A percentile compares a stretch with the other conserved stretches of the same genome.
phyloP scores from a whole-genome alignment of 2,888 invertebrate species.

The Tortrix viridana region DNA sequence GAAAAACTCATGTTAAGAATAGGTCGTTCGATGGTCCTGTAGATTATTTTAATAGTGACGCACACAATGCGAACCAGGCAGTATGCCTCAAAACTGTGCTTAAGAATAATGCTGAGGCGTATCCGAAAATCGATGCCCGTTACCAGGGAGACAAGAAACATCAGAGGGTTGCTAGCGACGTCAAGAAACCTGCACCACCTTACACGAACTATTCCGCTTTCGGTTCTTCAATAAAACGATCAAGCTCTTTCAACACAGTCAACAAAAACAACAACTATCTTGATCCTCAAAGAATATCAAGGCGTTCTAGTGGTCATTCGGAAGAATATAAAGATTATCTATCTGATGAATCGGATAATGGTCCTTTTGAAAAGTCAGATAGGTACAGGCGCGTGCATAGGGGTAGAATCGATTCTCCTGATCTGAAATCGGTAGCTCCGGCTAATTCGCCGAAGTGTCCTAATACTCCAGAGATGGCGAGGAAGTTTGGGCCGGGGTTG shows the following conservation, averaged over 20 bases:
- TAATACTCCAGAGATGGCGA: conserved; percentile 85
- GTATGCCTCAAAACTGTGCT: conserved; percentile 74
- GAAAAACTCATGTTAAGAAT: conserved; percentile 81
- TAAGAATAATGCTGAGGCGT: conserved; percentile 71
- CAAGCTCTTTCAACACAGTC: conserved; percentile 86
- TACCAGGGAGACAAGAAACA: conserved; percentile 70
- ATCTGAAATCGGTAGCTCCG: conserved; percentile 74
- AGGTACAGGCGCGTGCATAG: conserved; percentile 89
- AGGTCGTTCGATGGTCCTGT: conserved; percentile 79
- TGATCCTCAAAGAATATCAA: conserved; percentile 57
- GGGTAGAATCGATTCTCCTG: conserved; percentile 85
- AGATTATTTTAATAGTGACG: conserved; percentile 68
- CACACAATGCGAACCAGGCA: conserved; percentile 63
- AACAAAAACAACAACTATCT: conserved; percentile 74
- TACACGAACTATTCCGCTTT: conserved; percentile 57
- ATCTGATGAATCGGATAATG: conserved; percentile 77
- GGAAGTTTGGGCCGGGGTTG: conserved; percentile 83
- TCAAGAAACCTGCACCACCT: conserved; percentile 50
- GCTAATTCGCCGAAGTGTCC: conserved; percentile 83
- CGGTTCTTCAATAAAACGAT: conserved; percentile 84
- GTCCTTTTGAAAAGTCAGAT: conserved; percentile 72
- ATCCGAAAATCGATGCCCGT: conserved; percentile 75
- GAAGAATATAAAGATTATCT: conserved; percentile 65
- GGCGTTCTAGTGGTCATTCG: conserved; percentile 68
- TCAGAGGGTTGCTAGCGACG: conserved; percentile 62